Evolutionary conservation across 2,797 vertebrate genomes (phyloP).

Genomic region (Macropus fuliginosus): DNA sequence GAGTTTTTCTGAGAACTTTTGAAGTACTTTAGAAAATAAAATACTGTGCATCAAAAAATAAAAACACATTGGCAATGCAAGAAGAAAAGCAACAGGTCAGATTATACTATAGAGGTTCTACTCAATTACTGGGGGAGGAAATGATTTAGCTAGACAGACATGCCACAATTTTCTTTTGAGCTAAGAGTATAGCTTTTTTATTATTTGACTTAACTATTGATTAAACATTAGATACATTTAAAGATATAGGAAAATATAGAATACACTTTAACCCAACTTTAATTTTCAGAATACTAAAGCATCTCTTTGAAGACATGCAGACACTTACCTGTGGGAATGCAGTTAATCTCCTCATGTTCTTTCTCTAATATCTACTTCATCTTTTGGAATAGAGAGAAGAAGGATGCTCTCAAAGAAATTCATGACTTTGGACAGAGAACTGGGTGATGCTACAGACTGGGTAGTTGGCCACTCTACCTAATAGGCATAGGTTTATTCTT

Average conservation of each 20-base stretch:
- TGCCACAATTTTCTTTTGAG: slow-evolving; percentile 23
- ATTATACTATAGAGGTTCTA: not conserved
- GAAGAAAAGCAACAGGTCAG: not conserved
- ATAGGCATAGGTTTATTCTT: not conserved
- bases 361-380: not conserved
- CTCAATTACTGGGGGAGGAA: not conserved
- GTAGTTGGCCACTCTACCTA: too few relatives aligned
- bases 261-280: not conserved
- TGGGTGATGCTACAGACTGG: too few relatives aligned
- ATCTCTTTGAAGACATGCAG: not conserved
- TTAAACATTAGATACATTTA: not conserved
- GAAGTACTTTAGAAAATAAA: not conserved
- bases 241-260: not conserved
- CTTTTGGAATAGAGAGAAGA: not conserved
- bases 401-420: not conserved
- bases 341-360: not conserved
- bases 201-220: not conserved
- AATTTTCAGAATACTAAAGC: not conserved
- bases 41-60: not conserved
- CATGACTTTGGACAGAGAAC: too few relatives aligned
- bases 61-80: not conserved
- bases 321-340: not conserved
- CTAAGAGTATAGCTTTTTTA: not conserved
- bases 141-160: not conserved
- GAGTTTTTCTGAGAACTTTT: slow-evolving; percentile 16